A percentile compares a stretch with the other conserved stretches of the same genome.
Evolutionary conservation across 1,140 invertebrate species (phyloP).

Genomic region (Drosophila obscura): DNA sequence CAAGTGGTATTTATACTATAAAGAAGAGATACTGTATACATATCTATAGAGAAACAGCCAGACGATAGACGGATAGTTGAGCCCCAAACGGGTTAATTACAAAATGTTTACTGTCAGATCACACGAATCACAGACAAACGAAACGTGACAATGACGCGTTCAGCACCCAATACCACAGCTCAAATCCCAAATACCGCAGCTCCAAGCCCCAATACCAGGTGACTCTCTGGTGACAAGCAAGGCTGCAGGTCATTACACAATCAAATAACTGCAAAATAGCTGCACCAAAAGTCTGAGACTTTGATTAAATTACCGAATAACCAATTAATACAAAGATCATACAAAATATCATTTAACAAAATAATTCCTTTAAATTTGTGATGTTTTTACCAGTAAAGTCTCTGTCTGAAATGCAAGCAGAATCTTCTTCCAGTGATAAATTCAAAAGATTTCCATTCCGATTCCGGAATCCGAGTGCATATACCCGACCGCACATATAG

Average conservation of each 20-base stretch:
- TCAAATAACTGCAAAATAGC: not conserved
- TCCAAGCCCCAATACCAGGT: not conserved
- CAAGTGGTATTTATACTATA: constrained; percentile 33
- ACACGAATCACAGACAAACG: constrained; percentile 24
- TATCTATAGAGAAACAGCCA: constrained; percentile 42
- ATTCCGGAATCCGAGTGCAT: too few relatives aligned
- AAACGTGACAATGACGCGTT: constrained; percentile 65
- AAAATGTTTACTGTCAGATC: constrained; percentile 38
- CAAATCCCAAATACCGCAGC: not conserved
- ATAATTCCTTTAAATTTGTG: too few relatives aligned
- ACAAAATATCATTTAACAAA: too few relatives aligned
- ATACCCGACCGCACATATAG: too few relatives aligned
- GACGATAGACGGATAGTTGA: constrained; percentile 5
- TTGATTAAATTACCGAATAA: too few relatives aligned
- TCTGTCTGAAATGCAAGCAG: too few relatives aligned
- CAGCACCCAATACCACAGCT: constrained; percentile 4
- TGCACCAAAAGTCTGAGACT: too few relatives aligned
- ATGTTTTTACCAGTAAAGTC: too few relatives aligned
- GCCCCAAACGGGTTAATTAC: constrained; percentile 48
- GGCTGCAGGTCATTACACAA: constrained; percentile 2
- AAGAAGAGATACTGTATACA: not conserved
- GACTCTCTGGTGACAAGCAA: not conserved
- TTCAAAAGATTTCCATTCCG: too few relatives aligned
- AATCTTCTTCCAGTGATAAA: too few relatives aligned
- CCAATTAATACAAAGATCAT: too few relatives aligned